Evolutionary conservation across 2,797 vertebrate species (phyloP).

Genomic region (Typhlichthys eigenmanni): DNA sequence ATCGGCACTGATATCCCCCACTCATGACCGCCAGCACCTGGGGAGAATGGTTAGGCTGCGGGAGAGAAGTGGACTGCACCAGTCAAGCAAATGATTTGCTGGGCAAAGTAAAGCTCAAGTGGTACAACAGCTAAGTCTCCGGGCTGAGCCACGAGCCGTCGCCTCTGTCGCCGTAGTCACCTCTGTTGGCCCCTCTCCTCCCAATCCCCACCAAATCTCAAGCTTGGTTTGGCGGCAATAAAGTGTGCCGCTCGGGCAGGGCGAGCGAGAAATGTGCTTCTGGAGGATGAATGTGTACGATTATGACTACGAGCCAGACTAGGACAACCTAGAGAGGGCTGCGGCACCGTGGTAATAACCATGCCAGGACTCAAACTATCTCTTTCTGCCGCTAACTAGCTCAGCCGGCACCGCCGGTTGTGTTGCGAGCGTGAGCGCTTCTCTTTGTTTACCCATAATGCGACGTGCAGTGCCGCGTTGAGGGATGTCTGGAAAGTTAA

Average conservation of each 20-base stretch:
- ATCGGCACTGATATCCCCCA: slow-evolving; percentile 31
- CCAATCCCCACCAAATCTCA: slow-evolving; percentile 69
- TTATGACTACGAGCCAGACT: slow-evolving; percentile 40
- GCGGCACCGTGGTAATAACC: background rate
- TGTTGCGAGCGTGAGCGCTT: slow-evolving; percentile 25
- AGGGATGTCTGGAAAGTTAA: slow-evolving; percentile 60
- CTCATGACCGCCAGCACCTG: slow-evolving; percentile 40
- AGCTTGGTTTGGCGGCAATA: slow-evolving; percentile 74
- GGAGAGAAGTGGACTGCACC: slow-evolving; percentile 31
- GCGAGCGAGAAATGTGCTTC: slow-evolving; percentile 59
- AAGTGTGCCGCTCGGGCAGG: slow-evolving; percentile 63
- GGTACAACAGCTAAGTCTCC: slow-evolving; percentile 63
- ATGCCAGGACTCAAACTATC: slow-evolving; percentile 16
- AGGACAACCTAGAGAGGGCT: background rate
- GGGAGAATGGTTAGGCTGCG: slow-evolving; percentile 9
- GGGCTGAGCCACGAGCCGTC: slow-evolving; percentile 45
- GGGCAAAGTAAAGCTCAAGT: slow-evolving; percentile 70
- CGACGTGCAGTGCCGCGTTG: slow-evolving; percentile 29
- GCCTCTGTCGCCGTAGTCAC: slow-evolving; percentile 21
- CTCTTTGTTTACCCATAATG: slow-evolving; percentile 52
- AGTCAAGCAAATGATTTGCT: slow-evolving; percentile 74
- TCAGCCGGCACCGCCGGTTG: slow-evolving; percentile 32
- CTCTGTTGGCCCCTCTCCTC: slow-evolving; percentile 26
- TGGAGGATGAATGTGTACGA: slow-evolving; percentile 55
- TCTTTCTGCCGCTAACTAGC: slow-evolving; percentile 22